Percentiles rank a stretch among this genome's conserved stretches.
phyloP scores from a whole-genome alignment of 2,888 invertebrate genomes.

The Meiosimyza decipiens region DNA sequence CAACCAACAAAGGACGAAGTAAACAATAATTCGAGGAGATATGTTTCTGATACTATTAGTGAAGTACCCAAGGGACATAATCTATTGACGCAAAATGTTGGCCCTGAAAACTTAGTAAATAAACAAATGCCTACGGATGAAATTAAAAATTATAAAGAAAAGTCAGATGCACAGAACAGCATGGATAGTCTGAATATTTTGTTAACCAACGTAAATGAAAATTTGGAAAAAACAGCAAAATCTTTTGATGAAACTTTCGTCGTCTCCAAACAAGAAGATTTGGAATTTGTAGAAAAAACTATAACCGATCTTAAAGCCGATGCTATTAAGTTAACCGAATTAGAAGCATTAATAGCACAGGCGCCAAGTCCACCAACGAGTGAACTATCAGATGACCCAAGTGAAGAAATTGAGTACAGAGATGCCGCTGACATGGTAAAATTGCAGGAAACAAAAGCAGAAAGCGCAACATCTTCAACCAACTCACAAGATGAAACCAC shows the following conservation, averaged over 20 bases:
- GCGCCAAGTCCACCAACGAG: conserved; percentile 1
- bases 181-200: conserved; percentile 2
- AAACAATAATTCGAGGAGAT: background rate
- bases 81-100: background rate
- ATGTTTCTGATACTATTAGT: background rate
- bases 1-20: background rate
- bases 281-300: conserved; percentile 15
- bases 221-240: background rate
- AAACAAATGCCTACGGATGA: background rate
- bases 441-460: background rate
- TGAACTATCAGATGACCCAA: conserved; percentile 26
- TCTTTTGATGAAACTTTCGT: conserved; percentile 3
- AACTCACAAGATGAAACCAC: background rate
- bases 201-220: background rate
- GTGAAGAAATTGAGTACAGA: background rate
- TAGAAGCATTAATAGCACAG: conserved; percentile 13
- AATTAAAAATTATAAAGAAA: background rate
- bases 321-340: conserved; percentile 6
- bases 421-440: background rate
- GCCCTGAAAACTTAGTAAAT: background rate
- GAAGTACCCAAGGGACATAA: background rate
- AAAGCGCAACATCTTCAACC: background rate
- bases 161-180: background rate
- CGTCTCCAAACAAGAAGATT: background rate
- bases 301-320: conserved; percentile 15